Base-by-base conservation (phyloP, 2,888 invertebrate species). In the Drosophila robusta region DNA sequence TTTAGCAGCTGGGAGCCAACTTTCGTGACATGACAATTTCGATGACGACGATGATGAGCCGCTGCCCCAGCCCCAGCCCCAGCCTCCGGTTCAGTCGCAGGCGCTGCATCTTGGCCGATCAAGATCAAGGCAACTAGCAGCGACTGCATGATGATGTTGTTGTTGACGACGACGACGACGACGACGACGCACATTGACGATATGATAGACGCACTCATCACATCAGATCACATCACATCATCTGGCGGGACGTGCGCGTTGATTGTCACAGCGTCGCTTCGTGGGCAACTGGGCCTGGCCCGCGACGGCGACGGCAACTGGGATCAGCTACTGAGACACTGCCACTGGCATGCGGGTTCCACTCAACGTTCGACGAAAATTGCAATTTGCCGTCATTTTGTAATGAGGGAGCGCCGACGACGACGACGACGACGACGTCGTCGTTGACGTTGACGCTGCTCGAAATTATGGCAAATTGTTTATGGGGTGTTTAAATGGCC, bases 11-110 rank as follows among this genome's bases (percentile, higher is more conserved):
- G 81, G 78, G 77, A 89, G 89, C 84, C 78, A 82, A 80, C 83
- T 89, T 81, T 85, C 86, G 84, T 84, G 84, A 89, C 88, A 85
- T 88, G 88, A 88, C 84, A 88, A 89, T 87, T 88, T 80, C 78
- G 79, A 82, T 78, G 84, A 85, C 75, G 83, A 83, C 64, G 85
- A 87, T 84, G 82, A 87, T 81, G 81, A 85, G 80, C 80, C 42
- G 51, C 49, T 38, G 46, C 42, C 34, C 24, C 26, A 49, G 51
- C 39, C 75, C 55, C 50, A 61, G 82, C 60, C 12, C 5, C 34
- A 11, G 42, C 42, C 34, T 26, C 54, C 39, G 70, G 32, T 42
- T 22, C 24, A 11, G 32, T 11, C 3, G 32, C 32, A 32, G 32
- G 16, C 39, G 62, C 26, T 49, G 55, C 50, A 51, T 42, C 61